These are phyloP conservation scores for Eupeodes luniger DNA, from an alignment of 2,888 invertebrate species.

Conservation along the genomic window DNA sequence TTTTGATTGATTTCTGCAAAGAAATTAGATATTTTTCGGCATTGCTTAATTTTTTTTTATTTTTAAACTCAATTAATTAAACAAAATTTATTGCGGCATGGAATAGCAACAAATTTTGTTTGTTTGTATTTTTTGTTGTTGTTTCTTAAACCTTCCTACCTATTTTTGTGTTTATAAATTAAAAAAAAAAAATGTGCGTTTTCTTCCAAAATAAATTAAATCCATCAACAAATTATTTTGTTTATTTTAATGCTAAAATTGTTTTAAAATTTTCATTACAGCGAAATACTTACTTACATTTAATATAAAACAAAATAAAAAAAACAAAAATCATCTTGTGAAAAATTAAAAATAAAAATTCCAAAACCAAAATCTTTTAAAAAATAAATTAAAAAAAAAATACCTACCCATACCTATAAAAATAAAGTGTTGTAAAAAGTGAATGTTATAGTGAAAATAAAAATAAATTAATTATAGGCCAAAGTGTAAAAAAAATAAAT, in stretches of 20 bases:
- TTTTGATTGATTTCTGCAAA: not conserved
- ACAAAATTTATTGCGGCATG: slow-evolving; percentile 77
- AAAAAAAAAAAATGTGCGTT: not conserved
- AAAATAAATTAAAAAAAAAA: slow-evolving; percentile 1
- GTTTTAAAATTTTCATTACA: slow-evolving; percentile 52
- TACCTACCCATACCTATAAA: not conserved
- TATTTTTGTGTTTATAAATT: not conserved
- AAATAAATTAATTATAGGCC: not conserved
- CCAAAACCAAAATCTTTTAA: slow-evolving; percentile 9
- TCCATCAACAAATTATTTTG: not conserved
- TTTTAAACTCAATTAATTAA: slow-evolving; percentile 13
- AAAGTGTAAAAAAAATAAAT: slow-evolving; percentile 7
- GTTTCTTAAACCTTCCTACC: not conserved
- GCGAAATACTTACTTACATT: slow-evolving; percentile 40
- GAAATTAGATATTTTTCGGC: not conserved
- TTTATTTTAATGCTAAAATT: slow-evolving; percentile 10
- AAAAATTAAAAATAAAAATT: slow-evolving; percentile 43
- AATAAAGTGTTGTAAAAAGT: slow-evolving; percentile 17
- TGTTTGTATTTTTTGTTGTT: not conserved
- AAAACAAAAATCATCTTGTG: not conserved
- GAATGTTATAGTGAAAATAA: slow-evolving; percentile 28
- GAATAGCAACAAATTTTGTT: slow-evolving; percentile 76
- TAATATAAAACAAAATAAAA: slow-evolving; percentile 9
- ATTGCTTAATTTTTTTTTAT: slow-evolving; percentile 13
- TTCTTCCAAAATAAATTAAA: not conserved